A percentile compares a stretch with the other conserved stretches of the same genome.
Evolutionary conservation across 2,888 invertebrate species (phyloP).

Genomic region (Tipula confusa): DNA sequence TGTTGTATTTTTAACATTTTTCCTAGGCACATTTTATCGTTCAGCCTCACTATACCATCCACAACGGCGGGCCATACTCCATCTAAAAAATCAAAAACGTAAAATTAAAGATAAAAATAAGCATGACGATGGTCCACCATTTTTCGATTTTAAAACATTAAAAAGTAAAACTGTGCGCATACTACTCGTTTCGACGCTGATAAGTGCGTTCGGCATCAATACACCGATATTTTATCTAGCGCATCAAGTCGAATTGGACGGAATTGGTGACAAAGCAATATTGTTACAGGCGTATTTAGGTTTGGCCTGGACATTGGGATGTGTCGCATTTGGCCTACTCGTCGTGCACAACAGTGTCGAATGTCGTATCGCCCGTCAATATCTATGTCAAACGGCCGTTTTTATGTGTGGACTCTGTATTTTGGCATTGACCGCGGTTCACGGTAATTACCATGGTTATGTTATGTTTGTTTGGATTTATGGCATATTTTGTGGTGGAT

Average conservation of each 20-base stretch:
- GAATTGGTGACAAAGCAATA: constrained; percentile 60
- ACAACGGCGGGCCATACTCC: constrained; percentile 77
- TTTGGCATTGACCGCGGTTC: constrained; percentile 70
- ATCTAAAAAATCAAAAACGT: constrained; percentile 82
- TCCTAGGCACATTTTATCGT: constrained; percentile 81
- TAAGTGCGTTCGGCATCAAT: constrained; percentile 77
- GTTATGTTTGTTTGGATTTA: constrained; percentile 79
- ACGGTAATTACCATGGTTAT: constrained; percentile 71
- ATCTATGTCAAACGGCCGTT: constrained; percentile 75
- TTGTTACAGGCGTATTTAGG: constrained; percentile 72
- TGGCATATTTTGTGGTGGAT: constrained; percentile 81
- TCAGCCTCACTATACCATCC: constrained; percentile 86
- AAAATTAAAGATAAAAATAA: constrained; percentile 77
- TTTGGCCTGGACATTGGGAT: constrained; percentile 77
- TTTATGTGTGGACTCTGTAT: constrained; percentile 74
- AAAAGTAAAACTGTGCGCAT: constrained; percentile 81
- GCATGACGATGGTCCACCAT: constrained; percentile 72
- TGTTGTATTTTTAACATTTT: constrained; percentile 74
- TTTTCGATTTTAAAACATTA: constrained; percentile 81
- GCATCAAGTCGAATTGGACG: constrained; percentile 73
- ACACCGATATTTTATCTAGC: constrained; percentile 81
- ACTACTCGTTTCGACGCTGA: constrained; percentile 72
- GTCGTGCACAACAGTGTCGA: constrained; percentile 79
- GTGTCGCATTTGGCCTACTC: constrained; percentile 73
- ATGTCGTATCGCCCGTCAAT: constrained; percentile 79